These are phyloP conservation scores for Drosophila emarginata DNA, from an alignment of 2,888 invertebrate genomes.

Conservation along the genomic window DNA sequence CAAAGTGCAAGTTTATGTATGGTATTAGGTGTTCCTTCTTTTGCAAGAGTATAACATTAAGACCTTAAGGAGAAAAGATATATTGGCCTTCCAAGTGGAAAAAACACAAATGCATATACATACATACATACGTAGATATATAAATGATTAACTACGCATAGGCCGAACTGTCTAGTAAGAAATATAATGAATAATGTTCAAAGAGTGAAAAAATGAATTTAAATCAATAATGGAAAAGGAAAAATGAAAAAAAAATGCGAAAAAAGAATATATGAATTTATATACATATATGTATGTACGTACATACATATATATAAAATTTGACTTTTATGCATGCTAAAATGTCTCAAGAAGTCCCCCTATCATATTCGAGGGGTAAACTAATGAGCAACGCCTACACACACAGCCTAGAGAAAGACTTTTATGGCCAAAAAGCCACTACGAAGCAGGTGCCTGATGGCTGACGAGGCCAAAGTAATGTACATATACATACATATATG, in stretches of 20 bases:
- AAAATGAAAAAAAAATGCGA: not conserved
- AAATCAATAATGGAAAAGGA: slow-evolving; percentile 56
- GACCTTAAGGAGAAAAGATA: not conserved
- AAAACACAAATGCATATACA: slow-evolving; percentile 16
- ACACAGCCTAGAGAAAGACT: slow-evolving; percentile 18
- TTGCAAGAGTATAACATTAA: not conserved
- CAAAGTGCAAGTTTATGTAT: not conserved
- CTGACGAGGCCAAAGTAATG: slow-evolving; percentile 17
- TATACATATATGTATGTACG: slow-evolving; percentile 21
- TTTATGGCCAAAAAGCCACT: slow-evolving; percentile 54
- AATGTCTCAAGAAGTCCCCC: slow-evolving; percentile 35
- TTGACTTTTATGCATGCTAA: slow-evolving; percentile 17
- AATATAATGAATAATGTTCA: slow-evolving; percentile 42
- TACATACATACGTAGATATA: not conserved
- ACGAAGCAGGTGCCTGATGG: slow-evolving; percentile 35
- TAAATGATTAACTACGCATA: slow-evolving; percentile 62
- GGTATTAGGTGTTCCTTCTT: not conserved
- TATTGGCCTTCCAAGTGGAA: slow-evolving; percentile 12
- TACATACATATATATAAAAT: slow-evolving; percentile 17
- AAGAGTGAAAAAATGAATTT: slow-evolving; percentile 59
- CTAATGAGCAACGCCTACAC: slow-evolving; percentile 70
- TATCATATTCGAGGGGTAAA: slow-evolving; percentile 51
- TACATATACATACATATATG: not conserved
- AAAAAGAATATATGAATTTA: not conserved
- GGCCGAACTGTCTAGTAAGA: slow-evolving; percentile 36